phyloP scores from a whole-genome alignment of 2,113 vertebrate species.

The Periophthalmus modestus region DNA sequence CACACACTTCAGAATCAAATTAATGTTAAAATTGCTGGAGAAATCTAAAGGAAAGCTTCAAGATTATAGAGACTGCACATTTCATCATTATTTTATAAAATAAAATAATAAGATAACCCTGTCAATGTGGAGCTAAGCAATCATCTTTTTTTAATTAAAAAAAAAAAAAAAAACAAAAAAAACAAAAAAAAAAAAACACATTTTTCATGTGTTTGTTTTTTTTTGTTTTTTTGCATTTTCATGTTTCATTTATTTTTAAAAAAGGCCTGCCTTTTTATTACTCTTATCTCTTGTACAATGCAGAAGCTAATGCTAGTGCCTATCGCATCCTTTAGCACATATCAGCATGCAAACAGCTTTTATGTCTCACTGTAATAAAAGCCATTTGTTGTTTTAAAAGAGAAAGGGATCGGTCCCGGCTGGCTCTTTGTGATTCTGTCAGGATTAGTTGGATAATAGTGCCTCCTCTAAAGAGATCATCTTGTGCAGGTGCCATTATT shows the following conservation, averaged over 20 bases:
- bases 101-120: too few relatives aligned
- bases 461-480: slow-evolving; percentile 31
- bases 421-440: slow-evolving; percentile 12
- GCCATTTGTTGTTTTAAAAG: slow-evolving; percentile 2
- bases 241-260: not conserved
- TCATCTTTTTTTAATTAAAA: too few relatives aligned
- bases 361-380: slow-evolving; percentile 25
- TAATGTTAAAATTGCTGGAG: slow-evolving; percentile 17
- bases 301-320: not conserved
- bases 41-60: not conserved
- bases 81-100: too few relatives aligned
- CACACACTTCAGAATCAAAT: slow-evolving; percentile 10
- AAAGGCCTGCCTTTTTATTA: not conserved
- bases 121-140: too few relatives aligned
- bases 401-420: slow-evolving; percentile 5
- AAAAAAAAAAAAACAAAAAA: too few relatives aligned
- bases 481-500: slow-evolving; percentile 52
- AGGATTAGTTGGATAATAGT: slow-evolving; percentile 39
- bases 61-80: too few relatives aligned
- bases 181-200: too few relatives aligned
- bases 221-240: too few relatives aligned
- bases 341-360: slow-evolving; percentile 18
- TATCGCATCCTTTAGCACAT: not conserved
- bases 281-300: not conserved
- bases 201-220: not conserved